Conservation (phyloP, 1,140 invertebrate genomes). For the Heliconius congener region DNA sequence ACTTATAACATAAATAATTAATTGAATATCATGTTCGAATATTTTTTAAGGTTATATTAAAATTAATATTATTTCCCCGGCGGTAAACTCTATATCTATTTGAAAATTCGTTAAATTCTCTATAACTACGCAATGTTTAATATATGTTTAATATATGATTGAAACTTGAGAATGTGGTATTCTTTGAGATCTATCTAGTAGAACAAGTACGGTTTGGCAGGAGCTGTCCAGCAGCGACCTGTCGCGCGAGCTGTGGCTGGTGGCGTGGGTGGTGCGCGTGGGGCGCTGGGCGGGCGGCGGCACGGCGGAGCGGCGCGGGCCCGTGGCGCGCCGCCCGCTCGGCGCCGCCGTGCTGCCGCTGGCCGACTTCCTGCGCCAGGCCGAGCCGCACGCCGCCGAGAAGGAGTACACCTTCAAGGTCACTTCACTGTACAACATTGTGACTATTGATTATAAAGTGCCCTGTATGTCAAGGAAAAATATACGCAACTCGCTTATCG, state of each 20-base stretch:
- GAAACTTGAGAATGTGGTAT: slow-evolving; percentile 18
- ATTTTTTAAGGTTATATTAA: neutral
- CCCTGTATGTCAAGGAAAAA: too few relatives aligned
- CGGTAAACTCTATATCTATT: too few relatives aligned
- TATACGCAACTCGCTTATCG: too few relatives aligned
- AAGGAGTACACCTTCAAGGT: slow-evolving; percentile 86
- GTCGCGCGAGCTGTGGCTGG: slow-evolving; percentile 90
- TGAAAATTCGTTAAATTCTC: too few relatives aligned
- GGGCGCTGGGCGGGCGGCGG: slow-evolving; percentile 92
- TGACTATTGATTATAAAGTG: too few relatives aligned
- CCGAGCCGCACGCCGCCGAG: slow-evolving; percentile 84
- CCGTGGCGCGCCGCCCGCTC: slow-evolving; percentile 86
- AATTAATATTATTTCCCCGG: too few relatives aligned
- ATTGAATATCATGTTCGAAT: neutral
- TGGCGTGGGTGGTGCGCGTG: slow-evolving; percentile 93
- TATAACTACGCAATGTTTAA: too few relatives aligned
- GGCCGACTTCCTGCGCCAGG: slow-evolving; percentile 83
- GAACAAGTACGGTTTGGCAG: slow-evolving; percentile 45
- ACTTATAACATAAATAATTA: neutral
- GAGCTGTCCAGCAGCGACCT: slow-evolving; percentile 90
- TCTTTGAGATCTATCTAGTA: neutral
- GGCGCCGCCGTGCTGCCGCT: slow-evolving; percentile 91
- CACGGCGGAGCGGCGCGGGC: slow-evolving; percentile 77
- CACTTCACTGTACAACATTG: too few relatives aligned
- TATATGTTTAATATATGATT: too few relatives aligned